Evolutionary conservation across 2,888 invertebrate genomes (phyloP), one percentile per base, ranked within the genome.

Genomic region (Nemotelus nigrinus): DNA sequence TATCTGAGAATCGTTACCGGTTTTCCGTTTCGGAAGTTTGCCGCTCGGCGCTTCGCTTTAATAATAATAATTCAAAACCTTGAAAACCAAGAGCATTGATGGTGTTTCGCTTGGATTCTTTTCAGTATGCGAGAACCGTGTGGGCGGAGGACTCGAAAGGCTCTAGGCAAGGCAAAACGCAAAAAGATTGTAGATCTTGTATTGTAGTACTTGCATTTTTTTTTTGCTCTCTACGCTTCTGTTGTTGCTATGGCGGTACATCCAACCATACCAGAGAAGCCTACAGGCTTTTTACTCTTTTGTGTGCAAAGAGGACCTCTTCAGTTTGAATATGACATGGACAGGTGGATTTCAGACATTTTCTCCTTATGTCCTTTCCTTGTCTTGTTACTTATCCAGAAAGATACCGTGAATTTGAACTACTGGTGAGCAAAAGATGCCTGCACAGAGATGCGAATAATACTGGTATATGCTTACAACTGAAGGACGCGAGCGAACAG

Each of bases 1-100:
- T 50, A 25, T 48, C 7, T 48, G 3, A 6, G 41, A 10, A 4
- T 10, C 41, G 25, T 44, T 68, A 50, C 50, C 2, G 2, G 39
- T 5, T 48, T 68, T n/a, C 47, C 67, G 67, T 68, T 68, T 68
- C 67, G 50, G 50, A 63, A 50, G 50, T 50, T 50, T 50, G 25
- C 8, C 50, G 50, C 8, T 8, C 8, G 5, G 8, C 50, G 50
- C 5, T 50, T 50, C 50, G 50, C 50, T 50, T 50, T 8, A 7
- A 50, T 50, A 50, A 50, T 50, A 25, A 25, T 25, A 25, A 25
- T 50, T 50, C 8, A 50, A 50, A 50, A 50, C 50, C 50, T 50
- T 50, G 8, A 7, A 50, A 50, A 50, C 5, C 50, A 8, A 50
- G 50, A 50, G 50, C 50, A 7, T 8, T 50, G 50, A 50, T 50